Percentiles rank a stretch among this genome's conserved stretches.
Conservation (phyloP, 2,888 invertebrate genomes). For the Blomia tropicalis region DNA sequence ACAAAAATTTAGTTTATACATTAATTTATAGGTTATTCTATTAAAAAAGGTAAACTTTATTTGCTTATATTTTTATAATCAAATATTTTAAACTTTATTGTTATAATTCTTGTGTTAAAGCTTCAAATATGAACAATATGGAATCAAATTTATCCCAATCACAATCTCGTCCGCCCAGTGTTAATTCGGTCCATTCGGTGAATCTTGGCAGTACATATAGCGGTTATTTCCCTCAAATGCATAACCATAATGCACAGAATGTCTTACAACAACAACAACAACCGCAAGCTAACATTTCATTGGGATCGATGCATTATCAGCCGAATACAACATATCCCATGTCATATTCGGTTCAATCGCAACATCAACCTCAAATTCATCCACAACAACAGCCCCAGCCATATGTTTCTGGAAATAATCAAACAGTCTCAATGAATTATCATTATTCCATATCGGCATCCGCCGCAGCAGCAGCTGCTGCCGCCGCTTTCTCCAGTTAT, state of each 20-base stretch:
- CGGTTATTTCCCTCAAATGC: neutral
- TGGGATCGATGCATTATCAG: neutral
- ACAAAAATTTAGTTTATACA: no score
- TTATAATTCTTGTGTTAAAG: no score
- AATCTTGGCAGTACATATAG: constrained; percentile 10
- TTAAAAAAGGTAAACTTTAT: no score
- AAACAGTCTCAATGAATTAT: neutral
- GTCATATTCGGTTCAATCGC: neutral
- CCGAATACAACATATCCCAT: neutral
- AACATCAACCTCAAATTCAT: neutral
- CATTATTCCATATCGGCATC: neutral
- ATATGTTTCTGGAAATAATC: neutral
- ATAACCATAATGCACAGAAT: neutral
- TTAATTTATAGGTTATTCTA: no score
- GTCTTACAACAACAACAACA: neutral
- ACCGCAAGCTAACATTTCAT: constrained; percentile 6
- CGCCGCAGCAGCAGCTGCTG: constrained; percentile 7
- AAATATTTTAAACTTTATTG: no score
- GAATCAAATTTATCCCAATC: neutral
- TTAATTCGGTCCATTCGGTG: constrained; percentile 8
- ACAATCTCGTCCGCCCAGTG: constrained; percentile 6
- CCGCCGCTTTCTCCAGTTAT: neutral
- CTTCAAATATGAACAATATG: no score
- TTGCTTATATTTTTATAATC: no score
- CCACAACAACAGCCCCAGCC: neutral